Evolutionary conservation across 2,888 invertebrate genomes (phyloP), one percentile per base, ranked within the genome.

Genomic region (Achlya flavicornis): DNA sequence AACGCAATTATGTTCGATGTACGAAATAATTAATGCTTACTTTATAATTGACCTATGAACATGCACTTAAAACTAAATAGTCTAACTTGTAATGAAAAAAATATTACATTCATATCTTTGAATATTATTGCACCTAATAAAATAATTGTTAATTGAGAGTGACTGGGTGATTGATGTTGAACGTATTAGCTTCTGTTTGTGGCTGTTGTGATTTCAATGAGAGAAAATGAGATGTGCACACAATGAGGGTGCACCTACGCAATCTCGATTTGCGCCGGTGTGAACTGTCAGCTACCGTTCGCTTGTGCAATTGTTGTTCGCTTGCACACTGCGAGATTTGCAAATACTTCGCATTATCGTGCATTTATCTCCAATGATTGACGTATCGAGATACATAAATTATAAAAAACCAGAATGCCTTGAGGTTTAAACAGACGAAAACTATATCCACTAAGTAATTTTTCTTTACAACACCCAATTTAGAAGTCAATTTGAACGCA

Each of bases 171-270:
- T 87, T 86, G 87, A 90, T 89, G 84, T 81, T 77, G 79, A 81
- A 76, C 75, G 76, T 74, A 75, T 77, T 76, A 75, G 88, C 87
- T 90, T 87, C 89, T 85, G 87, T 84, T 84, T 53, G 19, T 53
- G 53, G 53, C 19, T 81, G 78, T 74, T 77, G 77, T 79, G 78
- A 79, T 70, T 85, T 88, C 82, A 90, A 89, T 87, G 81, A 81
- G 79, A 87, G 88, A 85, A 87, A 89, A 90, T 90, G 89, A 90
- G 90, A 86, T 87, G 87, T 74, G 84, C 79, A 66, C 77, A 92
- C 89, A 92, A 91, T 89, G 83, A 82, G 73, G 68, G 75, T 79
- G 78, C 88, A 86, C 85, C 88, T 88, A 88, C 90, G 82, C 80
- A 67, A 72, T 72, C 74, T 80, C 79, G 80, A 84, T 83, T 85